A percentile compares a stretch with the other conserved stretches of the same genome.
These are phyloP conservation scores for Corapipo altera DNA, from an alignment of 2,113 vertebrate genomes.

Conservation along the genomic window DNA sequence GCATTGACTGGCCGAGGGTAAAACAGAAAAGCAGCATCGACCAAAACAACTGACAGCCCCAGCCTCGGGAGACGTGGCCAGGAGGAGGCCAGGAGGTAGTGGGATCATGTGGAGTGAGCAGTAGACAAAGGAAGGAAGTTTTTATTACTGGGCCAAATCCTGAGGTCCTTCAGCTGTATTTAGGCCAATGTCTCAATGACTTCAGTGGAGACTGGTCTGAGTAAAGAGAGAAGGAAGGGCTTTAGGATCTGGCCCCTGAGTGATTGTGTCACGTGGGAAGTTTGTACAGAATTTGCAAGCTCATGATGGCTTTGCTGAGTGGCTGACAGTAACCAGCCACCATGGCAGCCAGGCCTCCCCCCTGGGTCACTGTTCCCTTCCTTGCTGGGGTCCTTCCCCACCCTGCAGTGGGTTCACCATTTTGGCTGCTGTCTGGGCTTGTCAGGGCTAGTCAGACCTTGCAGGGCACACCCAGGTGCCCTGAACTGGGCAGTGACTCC, in stretches of 20 bases:
- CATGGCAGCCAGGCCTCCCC: background rate
- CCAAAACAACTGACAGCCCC: slow-evolving; percentile 2
- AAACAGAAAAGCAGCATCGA: background rate
- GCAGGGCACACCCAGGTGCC: background rate
- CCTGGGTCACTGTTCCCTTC: background rate
- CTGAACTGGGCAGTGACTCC: fast-evolving
- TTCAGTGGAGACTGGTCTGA: background rate
- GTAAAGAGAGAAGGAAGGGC: slow-evolving; percentile 8
- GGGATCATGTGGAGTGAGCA: background rate
- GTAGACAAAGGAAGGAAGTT: slow-evolving; percentile 67
- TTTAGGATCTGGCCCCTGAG: background rate
- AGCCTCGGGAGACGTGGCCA: background rate
- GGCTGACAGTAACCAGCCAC: fast-evolving
- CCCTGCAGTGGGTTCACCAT: fast-evolving
- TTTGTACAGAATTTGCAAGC: background rate
- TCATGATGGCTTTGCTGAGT: background rate
- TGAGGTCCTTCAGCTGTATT: slow-evolving; percentile 19
- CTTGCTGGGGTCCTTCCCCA: background rate
- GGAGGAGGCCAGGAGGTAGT: background rate
- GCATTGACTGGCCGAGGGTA: background rate
- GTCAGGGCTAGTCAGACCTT: fast-evolving
- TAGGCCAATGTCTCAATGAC: background rate
- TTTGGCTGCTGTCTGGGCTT: background rate
- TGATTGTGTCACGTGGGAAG: background rate
- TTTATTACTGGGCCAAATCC: slow-evolving; percentile 52